Percentiles rank a stretch among this genome's conserved stretches.
These are phyloP conservation scores for Incurvaria masculella DNA, from an alignment of 2,888 invertebrate species.

Conservation along the genomic window DNA sequence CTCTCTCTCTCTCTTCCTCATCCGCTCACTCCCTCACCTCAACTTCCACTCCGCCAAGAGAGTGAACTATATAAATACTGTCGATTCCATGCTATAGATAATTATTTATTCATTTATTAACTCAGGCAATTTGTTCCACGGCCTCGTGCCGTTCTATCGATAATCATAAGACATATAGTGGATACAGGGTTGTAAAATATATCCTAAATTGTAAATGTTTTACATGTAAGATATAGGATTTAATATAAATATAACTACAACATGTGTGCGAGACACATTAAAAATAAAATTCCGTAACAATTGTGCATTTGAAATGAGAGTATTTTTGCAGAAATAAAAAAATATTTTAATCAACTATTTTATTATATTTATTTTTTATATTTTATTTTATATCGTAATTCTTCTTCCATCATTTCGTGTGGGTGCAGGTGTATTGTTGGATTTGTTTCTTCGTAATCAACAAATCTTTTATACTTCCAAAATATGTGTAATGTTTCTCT, in stretches of 20 bases:
- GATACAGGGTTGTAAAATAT: slow-evolving; percentile 58
- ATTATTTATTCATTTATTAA: background rate
- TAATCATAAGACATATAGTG: slow-evolving; percentile 47
- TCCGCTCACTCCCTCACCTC: background rate
- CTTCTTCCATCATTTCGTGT: slow-evolving; percentile 34
- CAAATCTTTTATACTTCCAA: too few relatives aligned
- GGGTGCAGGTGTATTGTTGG: slow-evolving; percentile 10
- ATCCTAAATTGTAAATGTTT: slow-evolving; percentile 47
- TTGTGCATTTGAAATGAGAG: slow-evolving; percentile 30
- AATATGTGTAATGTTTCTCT: too few relatives aligned
- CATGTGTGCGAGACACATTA: slow-evolving; percentile 42
- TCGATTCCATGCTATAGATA: background rate
- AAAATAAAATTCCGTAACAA: slow-evolving; percentile 37
- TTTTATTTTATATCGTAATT: slow-evolving; percentile 17
- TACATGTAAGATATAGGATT: slow-evolving; percentile 17
- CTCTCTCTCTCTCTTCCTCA: background rate
- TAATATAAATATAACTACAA: slow-evolving; percentile 47
- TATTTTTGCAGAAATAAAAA: slow-evolving; percentile 30
- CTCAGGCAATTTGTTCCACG: background rate
- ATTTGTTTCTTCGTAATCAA: slow-evolving; percentile 21
- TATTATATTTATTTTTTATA: slow-evolving; percentile 13
- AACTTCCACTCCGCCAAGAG: background rate
- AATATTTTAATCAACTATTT: slow-evolving; percentile 18
- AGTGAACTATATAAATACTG: background rate
- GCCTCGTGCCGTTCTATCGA: background rate